These are phyloP conservation scores for Cryptophagus acutangulus DNA, from an alignment of 2,888 invertebrate genomes.

Conservation along the genomic window DNA sequence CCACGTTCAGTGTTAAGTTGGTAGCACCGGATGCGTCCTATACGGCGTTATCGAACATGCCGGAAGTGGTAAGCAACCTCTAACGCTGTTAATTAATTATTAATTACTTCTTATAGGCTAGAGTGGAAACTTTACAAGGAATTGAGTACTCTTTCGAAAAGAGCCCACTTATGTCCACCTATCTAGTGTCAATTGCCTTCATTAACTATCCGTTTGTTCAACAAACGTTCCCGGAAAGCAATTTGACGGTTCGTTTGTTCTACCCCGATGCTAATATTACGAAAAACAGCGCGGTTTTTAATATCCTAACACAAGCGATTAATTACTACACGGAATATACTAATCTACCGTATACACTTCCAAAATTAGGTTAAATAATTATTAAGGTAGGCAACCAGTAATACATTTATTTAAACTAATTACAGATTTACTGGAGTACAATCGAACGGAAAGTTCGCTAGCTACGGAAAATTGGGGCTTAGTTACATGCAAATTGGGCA, in stretches of 20 bases:
- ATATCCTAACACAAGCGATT: slow-evolving; percentile 23
- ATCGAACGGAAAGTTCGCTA: slow-evolving; percentile 21
- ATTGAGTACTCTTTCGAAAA: slow-evolving; percentile 30
- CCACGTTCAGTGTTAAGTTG: slow-evolving; percentile 29
- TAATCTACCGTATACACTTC: slow-evolving; percentile 28
- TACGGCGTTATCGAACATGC: slow-evolving; percentile 34
- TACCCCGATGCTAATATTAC: no score
- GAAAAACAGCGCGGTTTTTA: slow-evolving; percentile 20
- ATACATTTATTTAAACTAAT: no score
- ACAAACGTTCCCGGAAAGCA: no score
- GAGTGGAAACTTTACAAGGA: slow-evolving; percentile 20
- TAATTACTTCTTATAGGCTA: slow-evolving; percentile 22
- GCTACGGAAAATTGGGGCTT: slow-evolving; percentile 38
- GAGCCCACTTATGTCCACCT: slow-evolving; percentile 31
- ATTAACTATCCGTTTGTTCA: no score
- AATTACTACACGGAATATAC: slow-evolving; percentile 32
- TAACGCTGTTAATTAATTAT: background rate
- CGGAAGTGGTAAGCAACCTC: slow-evolving; percentile 29
- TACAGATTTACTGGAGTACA: slow-evolving; percentile 36
- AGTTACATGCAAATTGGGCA: slow-evolving; percentile 30
- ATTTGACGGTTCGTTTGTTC: no score
- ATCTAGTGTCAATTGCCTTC: slow-evolving; percentile 32
- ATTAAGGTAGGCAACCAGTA: no score
- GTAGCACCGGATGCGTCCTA: slow-evolving; percentile 30
- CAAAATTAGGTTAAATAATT: slow-evolving; percentile 36